A percentile compares a stretch with the other conserved stretches of the same genome.
Evolutionary conservation across 1,140 invertebrate genomes (phyloP).

Genomic region (Drosophila dunni): DNA sequence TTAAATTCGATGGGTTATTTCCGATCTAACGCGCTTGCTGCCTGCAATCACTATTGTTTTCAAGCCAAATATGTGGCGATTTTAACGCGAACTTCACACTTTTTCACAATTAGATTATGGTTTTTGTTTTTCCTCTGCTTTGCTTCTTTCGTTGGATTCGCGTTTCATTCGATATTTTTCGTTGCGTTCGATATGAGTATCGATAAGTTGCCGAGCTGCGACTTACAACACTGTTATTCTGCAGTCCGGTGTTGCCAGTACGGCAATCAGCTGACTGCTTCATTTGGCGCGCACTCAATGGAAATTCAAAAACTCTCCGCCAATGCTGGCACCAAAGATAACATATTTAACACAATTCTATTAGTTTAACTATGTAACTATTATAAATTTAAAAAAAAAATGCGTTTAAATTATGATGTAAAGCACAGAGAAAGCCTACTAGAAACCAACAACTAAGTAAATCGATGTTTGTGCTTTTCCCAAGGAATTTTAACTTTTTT

Average conservation of each 20-base stretch:
- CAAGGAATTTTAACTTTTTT: not conserved
- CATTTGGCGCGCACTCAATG: slow-evolving; percentile 32
- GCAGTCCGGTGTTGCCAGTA: slow-evolving; percentile 20
- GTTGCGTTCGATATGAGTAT: slow-evolving; percentile 13
- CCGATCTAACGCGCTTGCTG: slow-evolving; percentile 1
- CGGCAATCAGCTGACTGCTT: slow-evolving; percentile 17
- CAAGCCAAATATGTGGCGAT: slow-evolving; percentile 9
- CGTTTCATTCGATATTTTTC: slow-evolving; percentile 21
- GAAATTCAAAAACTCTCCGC: slow-evolving; percentile 4
- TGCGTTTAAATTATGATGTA: not conserved
- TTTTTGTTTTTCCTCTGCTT: slow-evolving; percentile 66
- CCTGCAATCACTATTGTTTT: slow-evolving; percentile 26
- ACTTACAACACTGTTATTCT: slow-evolving; percentile 13
- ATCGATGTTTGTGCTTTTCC: slow-evolving; percentile 7
- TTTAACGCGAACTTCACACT: slow-evolving; percentile 65
- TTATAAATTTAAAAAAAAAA: slow-evolving; percentile 36
- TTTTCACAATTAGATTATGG: slow-evolving; percentile 57
- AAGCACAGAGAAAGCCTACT: slow-evolving; percentile 19
- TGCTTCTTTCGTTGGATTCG: slow-evolving; percentile 40
- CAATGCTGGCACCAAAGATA: slow-evolving; percentile 1
- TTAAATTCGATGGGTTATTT: slow-evolving; percentile 26
- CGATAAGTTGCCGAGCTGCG: not conserved
- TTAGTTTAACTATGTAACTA: slow-evolving; percentile 10
- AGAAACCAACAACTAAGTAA: not conserved
- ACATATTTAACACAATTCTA: not conserved